Conservation (phyloP, 1,140 invertebrate species). For the Hycleus phaleratus region DNA sequence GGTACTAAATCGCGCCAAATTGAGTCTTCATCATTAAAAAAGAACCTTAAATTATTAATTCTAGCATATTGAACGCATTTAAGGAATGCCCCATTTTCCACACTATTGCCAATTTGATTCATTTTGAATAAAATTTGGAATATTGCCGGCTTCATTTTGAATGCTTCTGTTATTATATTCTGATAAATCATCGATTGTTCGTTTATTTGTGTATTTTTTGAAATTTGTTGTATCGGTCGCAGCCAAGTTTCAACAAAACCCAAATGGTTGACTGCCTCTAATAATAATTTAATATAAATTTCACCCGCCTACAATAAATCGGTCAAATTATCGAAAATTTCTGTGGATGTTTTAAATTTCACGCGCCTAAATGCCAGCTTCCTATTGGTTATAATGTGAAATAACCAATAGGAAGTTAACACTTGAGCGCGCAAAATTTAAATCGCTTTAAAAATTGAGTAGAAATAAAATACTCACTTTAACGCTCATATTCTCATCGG, state of each 20-base stretch:
- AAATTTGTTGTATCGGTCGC: not conserved
- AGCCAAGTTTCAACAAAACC: not conserved
- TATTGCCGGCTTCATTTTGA: not conserved
- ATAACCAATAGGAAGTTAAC: too few species aligned
- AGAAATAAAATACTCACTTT: not conserved
- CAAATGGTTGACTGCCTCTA: not conserved
- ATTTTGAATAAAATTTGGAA: not conserved
- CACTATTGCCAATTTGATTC: not conserved
- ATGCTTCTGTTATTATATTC: not conserved
- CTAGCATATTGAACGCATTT: not conserved
- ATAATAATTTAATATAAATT: not conserved
- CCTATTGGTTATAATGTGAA: too few species aligned
- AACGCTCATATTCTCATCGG: not conserved
- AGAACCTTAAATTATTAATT: conserved; percentile 12
- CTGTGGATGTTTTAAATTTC: too few species aligned
- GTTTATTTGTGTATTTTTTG: not conserved
- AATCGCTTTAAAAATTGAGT: too few species aligned
- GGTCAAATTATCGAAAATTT: not conserved
- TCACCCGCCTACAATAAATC: not conserved
- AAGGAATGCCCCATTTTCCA: not conserved
- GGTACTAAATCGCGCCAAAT: not conserved
- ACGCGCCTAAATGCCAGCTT: too few species aligned
- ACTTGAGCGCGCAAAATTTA: too few species aligned
- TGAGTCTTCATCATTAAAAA: conserved; percentile 33
- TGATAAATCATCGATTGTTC: not conserved